These are phyloP conservation scores for Periophthalmus modestus DNA, from an alignment of 2,113 vertebrate genomes.

Conservation along the genomic window DNA sequence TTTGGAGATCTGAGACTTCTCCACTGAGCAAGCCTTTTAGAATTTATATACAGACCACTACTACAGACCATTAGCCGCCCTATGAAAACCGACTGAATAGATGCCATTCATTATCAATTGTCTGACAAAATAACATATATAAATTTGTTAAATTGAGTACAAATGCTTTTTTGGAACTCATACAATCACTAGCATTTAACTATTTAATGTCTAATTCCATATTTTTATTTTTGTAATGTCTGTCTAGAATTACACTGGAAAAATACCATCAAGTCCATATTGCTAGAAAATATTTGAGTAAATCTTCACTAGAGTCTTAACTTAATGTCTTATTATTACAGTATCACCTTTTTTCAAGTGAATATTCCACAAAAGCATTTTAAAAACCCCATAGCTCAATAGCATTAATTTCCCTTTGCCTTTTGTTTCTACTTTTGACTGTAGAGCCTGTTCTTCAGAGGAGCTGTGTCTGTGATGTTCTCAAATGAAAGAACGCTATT, in stretches of 20 bases:
- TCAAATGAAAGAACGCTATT: conserved; percentile 46
- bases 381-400: neutral
- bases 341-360: too few species aligned
- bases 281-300: neutral
- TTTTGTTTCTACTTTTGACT: conserved; percentile 1
- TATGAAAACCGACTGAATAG: too few species aligned
- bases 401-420: neutral
- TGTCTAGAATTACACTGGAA: too few species aligned
- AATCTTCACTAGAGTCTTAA: neutral
- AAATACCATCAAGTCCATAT: neutral
- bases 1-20: too few species aligned
- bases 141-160: too few species aligned
- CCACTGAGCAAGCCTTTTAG: neutral
- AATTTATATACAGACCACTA: neutral
- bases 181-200: too few species aligned
- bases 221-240: too few species aligned
- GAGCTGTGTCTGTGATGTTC: conserved; percentile 35
- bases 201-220: too few species aligned
- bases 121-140: too few species aligned
- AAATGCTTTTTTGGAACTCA: too few species aligned
- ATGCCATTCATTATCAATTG: too few species aligned
- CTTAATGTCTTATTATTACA: neutral
- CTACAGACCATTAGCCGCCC: neutral
- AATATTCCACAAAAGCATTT: neutral
- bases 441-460: conserved; percentile 19